A percentile compares a stretch with the other conserved stretches of the same genome.
Conservation (phyloP, 2,797 vertebrate species). For the Smutsia gigantea region DNA sequence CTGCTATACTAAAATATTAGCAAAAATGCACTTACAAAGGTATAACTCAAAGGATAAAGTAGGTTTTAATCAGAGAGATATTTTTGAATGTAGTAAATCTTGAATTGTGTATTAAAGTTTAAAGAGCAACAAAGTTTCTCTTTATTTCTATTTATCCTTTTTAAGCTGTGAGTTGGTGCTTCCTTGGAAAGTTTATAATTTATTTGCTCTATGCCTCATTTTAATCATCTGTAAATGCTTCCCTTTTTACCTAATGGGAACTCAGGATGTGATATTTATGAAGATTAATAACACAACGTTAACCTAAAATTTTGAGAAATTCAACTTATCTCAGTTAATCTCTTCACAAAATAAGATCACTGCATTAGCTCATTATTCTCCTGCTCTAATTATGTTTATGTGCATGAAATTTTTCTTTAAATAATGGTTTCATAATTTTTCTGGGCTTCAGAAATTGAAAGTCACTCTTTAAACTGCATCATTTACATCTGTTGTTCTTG, state of each 20-base stretch:
- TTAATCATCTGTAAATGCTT: constrained; percentile 68
- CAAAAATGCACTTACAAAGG: background rate
- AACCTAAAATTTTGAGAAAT: constrained; percentile 72
- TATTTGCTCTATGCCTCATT: constrained; percentile 58
- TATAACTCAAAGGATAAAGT: background rate
- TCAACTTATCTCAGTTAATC: constrained; percentile 56
- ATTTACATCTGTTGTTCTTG: constrained; percentile 26
- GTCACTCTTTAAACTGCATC: background rate
- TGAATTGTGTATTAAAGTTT: constrained; percentile 18
- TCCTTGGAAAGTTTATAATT: constrained; percentile 60
- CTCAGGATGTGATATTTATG: constrained; percentile 67
- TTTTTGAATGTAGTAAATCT: background rate
- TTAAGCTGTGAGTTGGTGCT: background rate
- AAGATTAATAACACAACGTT: constrained; percentile 68
- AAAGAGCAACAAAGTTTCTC: background rate
- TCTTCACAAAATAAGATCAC: constrained; percentile 45
- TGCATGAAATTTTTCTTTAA: constrained; percentile 41
- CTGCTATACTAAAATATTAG: background rate
- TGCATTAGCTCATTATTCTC: constrained; percentile 65
- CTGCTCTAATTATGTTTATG: constrained; percentile 62
- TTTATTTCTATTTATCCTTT: constrained; percentile 15
- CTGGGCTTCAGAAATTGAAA: constrained; percentile 38
- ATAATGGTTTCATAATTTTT: constrained; percentile 57
- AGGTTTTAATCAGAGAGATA: background rate
- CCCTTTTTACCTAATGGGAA: constrained; percentile 31